These are phyloP conservation scores for Esperia sulphurella DNA, from an alignment of 2,888 invertebrate species.

Conservation along the genomic window DNA sequence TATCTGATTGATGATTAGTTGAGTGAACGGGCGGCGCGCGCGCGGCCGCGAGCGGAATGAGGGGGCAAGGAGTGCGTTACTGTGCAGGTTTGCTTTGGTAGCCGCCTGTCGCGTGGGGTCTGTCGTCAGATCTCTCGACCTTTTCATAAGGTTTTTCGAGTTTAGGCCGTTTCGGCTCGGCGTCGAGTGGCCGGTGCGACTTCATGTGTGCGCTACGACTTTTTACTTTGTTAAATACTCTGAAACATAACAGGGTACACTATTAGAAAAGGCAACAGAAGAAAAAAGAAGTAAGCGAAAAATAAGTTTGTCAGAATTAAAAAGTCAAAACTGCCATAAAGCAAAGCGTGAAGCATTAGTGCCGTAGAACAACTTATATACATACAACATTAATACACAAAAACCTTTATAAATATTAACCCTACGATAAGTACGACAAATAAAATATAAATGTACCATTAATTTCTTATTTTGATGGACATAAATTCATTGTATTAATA, in stretches of 20 bases:
- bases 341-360: slow-evolving; percentile 61
- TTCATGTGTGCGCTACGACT: slow-evolving; percentile 99
- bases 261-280: slow-evolving; percentile 67
- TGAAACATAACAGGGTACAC: slow-evolving; percentile 81
- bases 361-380: slow-evolving; percentile 43
- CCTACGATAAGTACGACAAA: slow-evolving; percentile 51
- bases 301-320: slow-evolving; percentile 19
- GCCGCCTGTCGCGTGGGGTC: slow-evolving; percentile 62
- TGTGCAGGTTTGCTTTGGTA: slow-evolving; percentile 60
- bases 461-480: slow-evolving; percentile 51
- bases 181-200: slow-evolving; percentile 95
- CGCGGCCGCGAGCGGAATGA: slow-evolving; percentile 34
- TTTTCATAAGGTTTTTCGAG: slow-evolving; percentile 80
- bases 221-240: slow-evolving; percentile 98
- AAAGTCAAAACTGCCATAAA: slow-evolving; percentile 42
- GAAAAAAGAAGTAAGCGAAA: slow-evolving; percentile 33
- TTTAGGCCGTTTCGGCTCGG: slow-evolving; percentile 85
- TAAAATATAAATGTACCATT: slow-evolving; percentile 42
- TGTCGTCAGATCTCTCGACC: slow-evolving; percentile 74
- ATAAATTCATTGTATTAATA: slow-evolving; percentile 49
- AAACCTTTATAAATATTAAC: slow-evolving; percentile 41
- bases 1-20: background rate
- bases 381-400: slow-evolving; percentile 56
- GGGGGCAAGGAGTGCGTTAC: slow-evolving; percentile 49
- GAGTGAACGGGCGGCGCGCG: slow-evolving; percentile 2